Evolutionary conservation across 2,888 invertebrate genomes (phyloP).

Genomic region (Cotesia congregata): DNA sequence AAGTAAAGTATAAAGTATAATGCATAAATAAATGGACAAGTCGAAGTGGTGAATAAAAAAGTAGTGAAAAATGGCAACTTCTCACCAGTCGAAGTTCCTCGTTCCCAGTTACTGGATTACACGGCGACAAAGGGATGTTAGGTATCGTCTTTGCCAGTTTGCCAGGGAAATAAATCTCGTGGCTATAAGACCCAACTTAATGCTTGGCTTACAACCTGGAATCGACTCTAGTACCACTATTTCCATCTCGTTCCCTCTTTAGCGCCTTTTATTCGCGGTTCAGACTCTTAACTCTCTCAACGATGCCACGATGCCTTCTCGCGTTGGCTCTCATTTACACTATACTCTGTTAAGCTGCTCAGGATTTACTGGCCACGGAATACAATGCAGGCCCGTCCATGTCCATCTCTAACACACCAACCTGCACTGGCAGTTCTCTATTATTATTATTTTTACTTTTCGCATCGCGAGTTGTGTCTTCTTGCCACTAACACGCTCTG

Average conservation of each 20-base stretch:
- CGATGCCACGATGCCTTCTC: constrained; percentile 36
- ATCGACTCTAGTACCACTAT: constrained; percentile 44
- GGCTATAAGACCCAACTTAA: constrained; percentile 27
- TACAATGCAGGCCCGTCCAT: constrained; percentile 70
- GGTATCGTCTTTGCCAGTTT: constrained; percentile 45
- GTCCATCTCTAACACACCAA: constrained; percentile 59
- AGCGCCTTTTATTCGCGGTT: constrained; percentile 35
- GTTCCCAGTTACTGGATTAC: background rate
- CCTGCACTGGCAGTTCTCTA: constrained; percentile 15
- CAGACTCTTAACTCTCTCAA: constrained; percentile 27
- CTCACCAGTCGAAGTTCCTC: constrained; percentile 61
- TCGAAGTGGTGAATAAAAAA: constrained; percentile 54
- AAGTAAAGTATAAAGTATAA: constrained; percentile 11
- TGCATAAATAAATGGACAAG: constrained; percentile 12
- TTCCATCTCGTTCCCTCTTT: constrained; percentile 48
- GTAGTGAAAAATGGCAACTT: constrained; percentile 68
- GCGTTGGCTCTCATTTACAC: constrained; percentile 68
- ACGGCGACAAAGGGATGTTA: constrained; percentile 61
- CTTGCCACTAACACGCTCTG: constrained; percentile 5
- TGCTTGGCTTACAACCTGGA: constrained; percentile 12
- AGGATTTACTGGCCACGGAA: constrained; percentile 69
- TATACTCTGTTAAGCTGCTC: constrained; percentile 53
- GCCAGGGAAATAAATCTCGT: constrained; percentile 52
- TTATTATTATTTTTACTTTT: constrained; percentile 1
- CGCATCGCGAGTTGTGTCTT: constrained; percentile 18